Evolutionary conservation across 2,113 vertebrate genomes (phyloP).

Genomic region (Upupa epops): DNA sequence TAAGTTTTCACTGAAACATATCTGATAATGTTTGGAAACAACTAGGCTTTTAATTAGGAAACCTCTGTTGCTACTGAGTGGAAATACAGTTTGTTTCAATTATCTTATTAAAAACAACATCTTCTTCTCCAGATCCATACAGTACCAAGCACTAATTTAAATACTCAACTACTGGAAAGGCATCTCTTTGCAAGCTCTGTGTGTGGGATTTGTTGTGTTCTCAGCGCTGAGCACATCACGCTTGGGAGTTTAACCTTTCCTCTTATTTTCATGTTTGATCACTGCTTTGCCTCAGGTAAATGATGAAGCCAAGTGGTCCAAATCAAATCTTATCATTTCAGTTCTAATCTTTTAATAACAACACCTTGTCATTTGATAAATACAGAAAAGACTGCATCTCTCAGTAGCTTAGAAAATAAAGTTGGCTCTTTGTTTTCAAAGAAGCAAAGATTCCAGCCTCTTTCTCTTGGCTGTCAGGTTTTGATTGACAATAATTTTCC

Average conservation of each 20-base stretch:
- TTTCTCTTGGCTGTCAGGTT: neutral
- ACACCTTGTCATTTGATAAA: neutral
- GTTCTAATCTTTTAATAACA: neutral
- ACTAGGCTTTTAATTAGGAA: neutral
- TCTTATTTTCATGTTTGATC: neutral
- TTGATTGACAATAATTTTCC: constrained; percentile 59
- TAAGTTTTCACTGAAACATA: neutral
- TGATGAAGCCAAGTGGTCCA: neutral
- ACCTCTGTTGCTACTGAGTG: neutral
- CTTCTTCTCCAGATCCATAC: neutral
- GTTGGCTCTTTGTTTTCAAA: neutral
- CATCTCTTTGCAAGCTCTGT: neutral
- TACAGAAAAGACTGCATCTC: neutral
- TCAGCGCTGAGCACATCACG: neutral
- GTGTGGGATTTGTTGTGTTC: no score
- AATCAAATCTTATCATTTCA: neutral
- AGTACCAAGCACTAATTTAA: neutral
- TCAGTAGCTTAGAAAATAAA: neutral
- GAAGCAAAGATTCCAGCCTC: neutral
- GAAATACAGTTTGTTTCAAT: neutral
- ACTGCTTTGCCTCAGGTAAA: neutral
- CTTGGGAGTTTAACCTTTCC: neutral
- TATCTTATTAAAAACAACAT: neutral
- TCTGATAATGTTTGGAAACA: neutral
- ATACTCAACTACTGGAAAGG: neutral